phyloP scores from a whole-genome alignment of 2,113 vertebrate species.

The Formicarius rufipectus region DNA sequence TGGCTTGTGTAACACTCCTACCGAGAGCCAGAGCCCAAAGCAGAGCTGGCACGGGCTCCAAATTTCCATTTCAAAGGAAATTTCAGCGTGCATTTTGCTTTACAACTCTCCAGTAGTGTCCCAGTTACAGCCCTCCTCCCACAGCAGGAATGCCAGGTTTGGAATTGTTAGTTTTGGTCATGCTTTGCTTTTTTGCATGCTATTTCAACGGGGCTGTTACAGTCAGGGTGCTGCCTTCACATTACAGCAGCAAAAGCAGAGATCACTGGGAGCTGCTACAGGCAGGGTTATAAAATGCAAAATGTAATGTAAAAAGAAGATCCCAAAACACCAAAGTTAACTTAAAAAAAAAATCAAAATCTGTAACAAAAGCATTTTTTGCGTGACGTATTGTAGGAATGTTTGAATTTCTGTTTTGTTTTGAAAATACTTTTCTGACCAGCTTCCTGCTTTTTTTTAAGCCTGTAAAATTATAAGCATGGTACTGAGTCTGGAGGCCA shows the following conservation, averaged over 20 bases:
- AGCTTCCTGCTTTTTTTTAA: neutral
- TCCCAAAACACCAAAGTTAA: neutral
- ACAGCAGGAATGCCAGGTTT: neutral
- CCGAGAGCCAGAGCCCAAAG: neutral
- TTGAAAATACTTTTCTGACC: neutral
- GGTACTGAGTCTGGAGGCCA: neutral
- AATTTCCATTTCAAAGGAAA: conserved; percentile 59
- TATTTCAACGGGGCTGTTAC: neutral
- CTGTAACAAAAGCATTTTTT: neutral
- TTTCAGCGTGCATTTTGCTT: neutral
- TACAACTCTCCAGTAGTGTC: neutral
- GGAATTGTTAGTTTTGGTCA: neutral
- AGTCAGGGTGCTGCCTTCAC: rapidly evolving
- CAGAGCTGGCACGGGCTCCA: neutral
- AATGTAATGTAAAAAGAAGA: neutral
- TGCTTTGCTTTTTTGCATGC: neutral
- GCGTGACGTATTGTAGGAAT: neutral
- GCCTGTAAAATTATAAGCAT: neutral
- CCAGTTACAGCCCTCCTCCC: neutral
- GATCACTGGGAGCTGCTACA: neutral
- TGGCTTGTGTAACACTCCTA: conserved; percentile 16
- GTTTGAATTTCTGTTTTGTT: neutral
- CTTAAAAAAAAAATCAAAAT: neutral
- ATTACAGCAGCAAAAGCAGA: neutral
- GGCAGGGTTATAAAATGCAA: neutral